Evolutionary conservation across 2,797 vertebrate species (phyloP).

Genomic region (Diglossa cyanea): DNA sequence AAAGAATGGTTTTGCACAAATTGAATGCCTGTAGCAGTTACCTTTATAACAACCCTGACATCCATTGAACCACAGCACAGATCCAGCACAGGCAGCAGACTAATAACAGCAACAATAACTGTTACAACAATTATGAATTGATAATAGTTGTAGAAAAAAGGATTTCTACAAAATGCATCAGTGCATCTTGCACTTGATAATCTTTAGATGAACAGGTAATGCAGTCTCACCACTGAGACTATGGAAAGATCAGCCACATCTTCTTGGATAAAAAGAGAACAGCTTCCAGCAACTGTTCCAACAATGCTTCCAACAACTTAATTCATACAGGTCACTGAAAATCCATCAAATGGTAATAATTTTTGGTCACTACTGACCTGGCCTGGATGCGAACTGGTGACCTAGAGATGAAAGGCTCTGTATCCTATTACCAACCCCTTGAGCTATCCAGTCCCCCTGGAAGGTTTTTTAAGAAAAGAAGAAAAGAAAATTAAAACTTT

Average conservation of each 20-base stretch:
- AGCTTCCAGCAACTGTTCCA: constrained; percentile 30
- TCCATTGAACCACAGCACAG: constrained; percentile 19
- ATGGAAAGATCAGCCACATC: neutral
- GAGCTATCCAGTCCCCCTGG: constrained; percentile 65
- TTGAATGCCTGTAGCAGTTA: neutral
- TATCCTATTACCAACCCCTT: constrained; percentile 71
- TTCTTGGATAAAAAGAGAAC: constrained; percentile 1
- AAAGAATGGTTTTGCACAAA: neutral
- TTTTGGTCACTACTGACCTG: constrained; percentile 71
- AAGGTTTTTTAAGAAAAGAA: constrained; percentile 67
- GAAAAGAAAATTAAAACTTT: constrained; percentile 68
- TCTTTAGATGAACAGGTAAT: neutral
- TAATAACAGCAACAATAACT: neutral
- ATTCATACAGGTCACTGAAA: constrained; percentile 50
- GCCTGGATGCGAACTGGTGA: constrained; percentile 66
- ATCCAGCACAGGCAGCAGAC: constrained; percentile 48
- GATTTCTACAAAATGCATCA: neutral
- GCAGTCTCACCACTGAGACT: neutral
- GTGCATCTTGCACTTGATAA: neutral
- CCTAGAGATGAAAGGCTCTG: constrained; percentile 71
- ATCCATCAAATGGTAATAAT: constrained; percentile 52
- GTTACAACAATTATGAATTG: neutral
- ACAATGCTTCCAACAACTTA: constrained; percentile 10
- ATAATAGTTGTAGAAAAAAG: neutral
- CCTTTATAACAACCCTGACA: neutral